Percentiles rank a stretch among this genome's conserved stretches.
Evolutionary conservation across 2,113 vertebrate species (phyloP).

Genomic region (Erinaceus europaeus): DNA sequence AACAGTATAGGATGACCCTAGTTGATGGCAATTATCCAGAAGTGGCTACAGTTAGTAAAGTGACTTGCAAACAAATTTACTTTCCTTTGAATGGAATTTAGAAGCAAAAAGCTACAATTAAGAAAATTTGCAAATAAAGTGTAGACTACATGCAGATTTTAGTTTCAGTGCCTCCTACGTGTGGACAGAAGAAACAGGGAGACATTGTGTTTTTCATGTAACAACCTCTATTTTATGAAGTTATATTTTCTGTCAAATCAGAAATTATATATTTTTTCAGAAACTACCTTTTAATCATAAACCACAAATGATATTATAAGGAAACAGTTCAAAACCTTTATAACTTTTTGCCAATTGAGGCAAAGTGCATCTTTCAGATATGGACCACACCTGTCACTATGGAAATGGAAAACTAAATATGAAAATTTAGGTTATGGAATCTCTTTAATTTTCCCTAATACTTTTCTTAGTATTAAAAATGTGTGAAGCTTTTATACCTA

Average conservation of each 20-base stretch:
- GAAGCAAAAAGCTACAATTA: neutral
- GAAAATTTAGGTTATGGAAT: neutral
- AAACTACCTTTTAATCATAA: neutral
- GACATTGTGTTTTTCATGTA: neutral
- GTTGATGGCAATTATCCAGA: neutral
- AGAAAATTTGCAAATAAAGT: neutral
- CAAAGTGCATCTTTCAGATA: neutral
- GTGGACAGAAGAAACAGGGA: neutral
- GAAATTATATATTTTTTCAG: neutral
- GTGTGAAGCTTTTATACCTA: neutral
- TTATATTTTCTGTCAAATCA: neutral
- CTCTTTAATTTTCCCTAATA: neutral
- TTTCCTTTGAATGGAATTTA: neutral
- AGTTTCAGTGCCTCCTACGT: neutral
- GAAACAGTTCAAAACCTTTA: neutral
- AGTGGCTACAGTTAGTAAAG: neutral
- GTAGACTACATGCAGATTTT: neutral
- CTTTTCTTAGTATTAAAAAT: neutral
- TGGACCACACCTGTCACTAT: neutral
- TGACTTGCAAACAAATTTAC: neutral
- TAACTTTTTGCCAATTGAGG: neutral
- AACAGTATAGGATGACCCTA: neutral
- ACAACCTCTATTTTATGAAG: neutral
- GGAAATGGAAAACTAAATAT: neutral
- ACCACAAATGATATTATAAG: neutral